phyloP scores from a whole-genome alignment of 2,113 vertebrate species.

The Sus scrofa region T2T-Sscrofa CM000824.6:229069001-229069500 shows the following conservation, averaged over 20 bases:
- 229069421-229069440: not conserved
- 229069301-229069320: not conserved
- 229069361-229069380: not conserved
- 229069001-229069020: not conserved
- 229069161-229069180: not conserved
- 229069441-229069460: not conserved
- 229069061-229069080: not conserved
- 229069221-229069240: not conserved
- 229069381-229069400: not conserved
- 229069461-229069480: not conserved
- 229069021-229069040: not conserved
- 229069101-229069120: not conserved
- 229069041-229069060: not conserved
- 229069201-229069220: not conserved
- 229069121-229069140: not conserved
- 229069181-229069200: not conserved
- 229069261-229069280: not conserved
- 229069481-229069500: not conserved
- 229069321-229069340: not conserved
- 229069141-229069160: not conserved
- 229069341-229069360: not conserved
- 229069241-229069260: not conserved
- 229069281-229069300: not conserved
- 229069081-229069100: not conserved
- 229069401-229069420: not conserved